Base-by-base conservation (phyloP, 2,888 invertebrate species). In the Alsophila aescularia region DNA sequence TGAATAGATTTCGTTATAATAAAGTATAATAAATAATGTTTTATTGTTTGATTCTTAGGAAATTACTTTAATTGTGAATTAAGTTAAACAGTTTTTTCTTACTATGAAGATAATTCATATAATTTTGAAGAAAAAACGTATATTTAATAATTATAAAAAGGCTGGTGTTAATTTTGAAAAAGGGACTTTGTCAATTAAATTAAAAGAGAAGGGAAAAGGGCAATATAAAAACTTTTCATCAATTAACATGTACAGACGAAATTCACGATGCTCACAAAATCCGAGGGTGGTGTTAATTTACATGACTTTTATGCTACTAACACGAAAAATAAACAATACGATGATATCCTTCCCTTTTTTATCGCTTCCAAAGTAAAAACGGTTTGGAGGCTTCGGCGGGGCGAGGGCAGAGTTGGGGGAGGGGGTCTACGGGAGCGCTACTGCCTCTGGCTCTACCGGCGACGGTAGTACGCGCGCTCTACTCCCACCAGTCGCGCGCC, bases 271-370 rank as follows among this genome's bases (percentile, higher is more conserved):
- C 70, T 68, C 73, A 75, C 74, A 75, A 81, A 73, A 67, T 79
- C 73, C 64, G 78, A 84, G 77, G 78, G 79, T 73, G 76, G 83
- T 77, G 86, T 85, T 87, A 88, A 88, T 89, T 89, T 86, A 90
- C 84, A 87, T 81, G 80, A 87, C 86, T 83, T 87, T 87, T 87
- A 85, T 77, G 86, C 89, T 87, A 86, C 88, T 89, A 90, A 90
- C 87, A 87, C 73, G 82, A 87, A 88, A 90, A 90, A 90, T 88
- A 89, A 90, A 90, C 88, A 90, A 90, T 79, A 68, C 77, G 72
- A 73, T 74, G 81, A 86, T 87, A 90, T 89, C 85, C 81, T 83
- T 85, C 85, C 88, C 83, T 88, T 90, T 88, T 90, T 90, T 90
- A 87, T 87, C 81, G 82, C 79, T 81, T 70, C 74, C 75, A 81